Base-by-base conservation (phyloP, 2,797 vertebrate species). In the Microhierax caerulescens region DNA sequence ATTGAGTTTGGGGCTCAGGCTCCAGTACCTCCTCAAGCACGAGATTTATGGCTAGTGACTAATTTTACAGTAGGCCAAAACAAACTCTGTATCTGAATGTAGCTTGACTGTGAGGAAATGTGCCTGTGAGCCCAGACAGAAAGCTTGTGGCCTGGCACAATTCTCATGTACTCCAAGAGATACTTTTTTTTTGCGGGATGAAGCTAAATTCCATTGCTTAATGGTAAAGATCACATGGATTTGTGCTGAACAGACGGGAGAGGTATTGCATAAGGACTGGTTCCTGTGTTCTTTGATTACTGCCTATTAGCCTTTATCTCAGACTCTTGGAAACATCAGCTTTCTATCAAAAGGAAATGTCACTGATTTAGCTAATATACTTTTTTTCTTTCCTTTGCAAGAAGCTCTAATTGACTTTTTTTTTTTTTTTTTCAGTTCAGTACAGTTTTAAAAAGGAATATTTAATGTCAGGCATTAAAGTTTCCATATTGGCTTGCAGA, bases 341-440 rank as follows among this genome's bases (percentile, higher is more conserved):
- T 91, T 93, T 95, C 68, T 57, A 76, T 92, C 90, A 94, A 93
- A 97, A 91, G 87, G 68, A 97, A 97, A 96, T 93, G 59, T 94
- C 90, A 95, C 77, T 93, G 75, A 82, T 91, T 93, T 87, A 93
- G 90, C 61, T 93, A 88, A 94, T 70, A 93, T 24, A 69, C 39
- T 78, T 95, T 92, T 92, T 88, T 90, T 63, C 79, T 88, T 92
- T 76, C 83, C 51, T 76, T 65, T 79, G 68, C 76, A 90, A 96
- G 61, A 96, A 48, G 37, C 47, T 95, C 73, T 95, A 96, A 96
- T 91, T 95, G 83, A 83, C 68, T 89, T 75, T 61, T 72, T 77
- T 45, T 37, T 20, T 64, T 89, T 75, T 61, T 72, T 77, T 45
- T 37, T 20, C 56, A 85, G 53, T 88, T 84, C 51, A 91, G 74